Evolutionary conservation across 2,797 vertebrate species (phyloP), one percentile per base, ranked within the genome.

Genomic region (Darevskia nairensis): DNA sequence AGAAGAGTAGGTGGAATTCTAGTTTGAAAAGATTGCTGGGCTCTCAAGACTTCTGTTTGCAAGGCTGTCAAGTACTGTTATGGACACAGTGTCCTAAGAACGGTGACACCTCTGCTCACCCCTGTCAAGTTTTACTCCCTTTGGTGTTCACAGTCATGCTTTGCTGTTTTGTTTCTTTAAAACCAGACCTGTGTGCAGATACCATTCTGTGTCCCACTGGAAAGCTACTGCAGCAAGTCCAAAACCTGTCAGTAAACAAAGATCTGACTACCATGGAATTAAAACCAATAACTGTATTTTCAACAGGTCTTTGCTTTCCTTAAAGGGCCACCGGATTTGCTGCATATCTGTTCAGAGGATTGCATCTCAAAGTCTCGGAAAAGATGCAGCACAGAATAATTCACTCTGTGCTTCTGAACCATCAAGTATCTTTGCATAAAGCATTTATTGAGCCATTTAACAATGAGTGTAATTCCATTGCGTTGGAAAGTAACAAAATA

Each of bases 211-310:
- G 44, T 61, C 29, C 5, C 1, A 1, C 41, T 83, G 74, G 74
- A 59, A 74, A 61, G 39, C 44, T 29, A 72, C 41, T 72, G 5
- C 0, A 0, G 27, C 0, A 0, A 25, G 3, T 15, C 10, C 83
- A 29, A 8, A 1, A 0, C 27, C 46, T 55, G 64, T 0, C 0
- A 11, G 69, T 75, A 3, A 0, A 39, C 27, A 68, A 55, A 4
- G 8, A 27, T 81, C 23, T 35, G 44, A 85, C 50, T 66, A 32
- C 27, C 25, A 39, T 74, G 8, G 69, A 23, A 84, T 76, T 25
- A 59, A 69, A 69, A 69, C 2, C 21, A 13, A 8, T 5, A 69
- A 11, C 39, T 78, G 66, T 71, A 8, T 59, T 29, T 69, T 78
- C 64, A 75, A n/a, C 19, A 80, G 23, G 4, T 1, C 1, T 71